Percentiles rank a stretch among this genome's conserved stretches.
These are phyloP conservation scores for Prinia subflava DNA, from an alignment of 2,113 vertebrate genomes.

Conservation along the genomic window DNA sequence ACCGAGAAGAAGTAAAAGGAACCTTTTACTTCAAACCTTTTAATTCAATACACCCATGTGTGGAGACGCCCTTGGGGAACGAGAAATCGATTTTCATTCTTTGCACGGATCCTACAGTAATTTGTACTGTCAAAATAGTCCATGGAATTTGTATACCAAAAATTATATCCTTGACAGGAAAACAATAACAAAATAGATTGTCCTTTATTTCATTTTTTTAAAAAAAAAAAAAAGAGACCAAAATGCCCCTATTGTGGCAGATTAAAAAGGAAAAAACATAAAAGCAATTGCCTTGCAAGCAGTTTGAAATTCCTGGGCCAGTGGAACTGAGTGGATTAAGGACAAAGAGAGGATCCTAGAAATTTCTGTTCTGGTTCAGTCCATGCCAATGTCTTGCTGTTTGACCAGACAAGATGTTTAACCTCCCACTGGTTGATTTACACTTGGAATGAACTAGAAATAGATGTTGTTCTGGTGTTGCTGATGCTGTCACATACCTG, in stretches of 20 bases:
- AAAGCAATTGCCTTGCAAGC: neutral
- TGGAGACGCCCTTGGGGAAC: neutral
- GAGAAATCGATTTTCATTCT: slow-evolving; percentile 39
- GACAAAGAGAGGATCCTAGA: neutral
- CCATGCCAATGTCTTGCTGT: neutral
- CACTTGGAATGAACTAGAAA: neutral
- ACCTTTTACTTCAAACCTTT: neutral
- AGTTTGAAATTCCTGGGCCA: neutral
- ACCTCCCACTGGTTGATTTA: neutral
- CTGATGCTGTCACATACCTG: neutral
- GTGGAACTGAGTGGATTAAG: neutral
- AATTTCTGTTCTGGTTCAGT: neutral
- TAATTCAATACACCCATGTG: neutral
- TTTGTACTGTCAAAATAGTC: neutral
- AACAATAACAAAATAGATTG: neutral
- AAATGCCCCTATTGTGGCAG: neutral
- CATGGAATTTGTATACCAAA: neutral
- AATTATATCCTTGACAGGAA: neutral
- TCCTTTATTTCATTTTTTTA: neutral
- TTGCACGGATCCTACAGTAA: neutral
- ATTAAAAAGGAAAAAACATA: neutral
- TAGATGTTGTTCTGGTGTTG: neutral
- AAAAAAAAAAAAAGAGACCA: too few species aligned
- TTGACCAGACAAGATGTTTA: neutral
- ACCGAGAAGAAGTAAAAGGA: neutral